phyloP scores from a whole-genome alignment of 2,113 vertebrate species.

The Recurvirostra avosetta region DNA sequence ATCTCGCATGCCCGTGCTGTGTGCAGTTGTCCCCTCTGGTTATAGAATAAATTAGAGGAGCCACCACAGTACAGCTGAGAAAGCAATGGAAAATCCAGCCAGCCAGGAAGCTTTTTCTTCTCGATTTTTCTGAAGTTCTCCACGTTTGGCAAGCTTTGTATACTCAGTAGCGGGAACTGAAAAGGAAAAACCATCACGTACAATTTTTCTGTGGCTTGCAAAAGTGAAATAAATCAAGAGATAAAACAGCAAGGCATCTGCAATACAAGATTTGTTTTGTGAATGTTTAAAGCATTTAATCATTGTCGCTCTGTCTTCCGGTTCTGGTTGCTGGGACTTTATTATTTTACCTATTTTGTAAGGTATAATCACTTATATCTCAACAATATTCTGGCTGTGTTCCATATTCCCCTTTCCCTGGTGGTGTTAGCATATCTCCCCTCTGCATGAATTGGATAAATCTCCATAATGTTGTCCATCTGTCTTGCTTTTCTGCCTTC shows the following conservation, averaged over 20 bases:
- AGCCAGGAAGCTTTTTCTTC: constrained; percentile 36
- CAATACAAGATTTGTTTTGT: neutral
- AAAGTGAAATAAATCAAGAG: constrained; percentile 47
- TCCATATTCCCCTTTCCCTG: neutral
- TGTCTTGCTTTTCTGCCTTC: neutral
- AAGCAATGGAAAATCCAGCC: constrained; percentile 52
- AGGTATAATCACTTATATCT: neutral
- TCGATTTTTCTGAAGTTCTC: constrained; percentile 21
- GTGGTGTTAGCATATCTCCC: neutral
- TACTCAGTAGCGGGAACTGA: neutral
- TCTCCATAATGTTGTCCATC: neutral
- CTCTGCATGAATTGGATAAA: neutral
- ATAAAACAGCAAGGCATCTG: constrained; percentile 1
- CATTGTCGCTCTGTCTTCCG: neutral
- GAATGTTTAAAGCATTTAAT: constrained; percentile 9
- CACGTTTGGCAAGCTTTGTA: constrained; percentile 4
- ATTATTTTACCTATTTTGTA: neutral
- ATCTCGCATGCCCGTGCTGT: neutral
- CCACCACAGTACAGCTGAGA: neutral
- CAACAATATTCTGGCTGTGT: neutral
- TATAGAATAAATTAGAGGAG: neutral
- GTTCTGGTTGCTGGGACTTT: neutral
- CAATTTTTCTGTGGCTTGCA: constrained; percentile 32
- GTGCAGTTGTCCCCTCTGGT: neutral
- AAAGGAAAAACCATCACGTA: constrained; percentile 50